Percentiles rank a stretch among this genome's conserved stretches.
phyloP scores from a whole-genome alignment of 1,140 invertebrate genomes.

The Magallana ariakensis region DNA sequence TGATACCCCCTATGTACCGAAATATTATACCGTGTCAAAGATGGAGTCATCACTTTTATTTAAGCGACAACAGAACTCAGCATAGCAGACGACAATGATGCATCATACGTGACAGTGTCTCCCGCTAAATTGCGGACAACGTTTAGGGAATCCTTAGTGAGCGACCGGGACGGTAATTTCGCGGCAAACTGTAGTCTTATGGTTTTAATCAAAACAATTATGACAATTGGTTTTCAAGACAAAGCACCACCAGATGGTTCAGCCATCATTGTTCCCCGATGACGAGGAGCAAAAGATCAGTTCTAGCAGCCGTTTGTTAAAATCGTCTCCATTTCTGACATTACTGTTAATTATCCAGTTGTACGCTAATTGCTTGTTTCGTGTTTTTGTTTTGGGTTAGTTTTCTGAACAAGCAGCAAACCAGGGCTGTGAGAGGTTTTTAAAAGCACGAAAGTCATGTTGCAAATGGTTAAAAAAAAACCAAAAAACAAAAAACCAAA shows the following conservation, averaged over 20 bases:
- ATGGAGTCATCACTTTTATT: constrained; percentile 25
- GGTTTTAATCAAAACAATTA: constrained; percentile 25
- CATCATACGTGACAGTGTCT: constrained; percentile 5
- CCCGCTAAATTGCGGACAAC: constrained; percentile 1
- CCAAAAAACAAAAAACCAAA: too few relatives aligned
- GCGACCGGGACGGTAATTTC: background rate
- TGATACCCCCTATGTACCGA: background rate
- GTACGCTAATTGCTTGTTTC: constrained; percentile 1
- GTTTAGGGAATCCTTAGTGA: background rate
- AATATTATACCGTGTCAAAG: constrained; percentile 11
- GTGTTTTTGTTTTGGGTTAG: background rate
- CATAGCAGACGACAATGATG: constrained; percentile 19
- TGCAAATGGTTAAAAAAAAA: too few relatives aligned
- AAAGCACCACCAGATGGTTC: background rate
- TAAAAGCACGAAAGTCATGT: too few relatives aligned
- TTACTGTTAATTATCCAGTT: constrained; percentile 3
- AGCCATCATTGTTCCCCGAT: background rate
- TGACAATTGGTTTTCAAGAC: background rate
- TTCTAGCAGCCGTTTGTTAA: background rate
- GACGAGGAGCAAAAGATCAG: constrained; percentile 11
- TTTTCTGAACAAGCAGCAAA: too few relatives aligned
- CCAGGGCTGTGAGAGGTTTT: too few relatives aligned
- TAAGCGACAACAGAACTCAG: background rate
- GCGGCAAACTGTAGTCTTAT: background rate
- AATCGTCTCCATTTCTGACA: background rate